Base-by-base conservation (phyloP, 2,888 invertebrate genomes). In the Cloeon dipterum region DNA sequence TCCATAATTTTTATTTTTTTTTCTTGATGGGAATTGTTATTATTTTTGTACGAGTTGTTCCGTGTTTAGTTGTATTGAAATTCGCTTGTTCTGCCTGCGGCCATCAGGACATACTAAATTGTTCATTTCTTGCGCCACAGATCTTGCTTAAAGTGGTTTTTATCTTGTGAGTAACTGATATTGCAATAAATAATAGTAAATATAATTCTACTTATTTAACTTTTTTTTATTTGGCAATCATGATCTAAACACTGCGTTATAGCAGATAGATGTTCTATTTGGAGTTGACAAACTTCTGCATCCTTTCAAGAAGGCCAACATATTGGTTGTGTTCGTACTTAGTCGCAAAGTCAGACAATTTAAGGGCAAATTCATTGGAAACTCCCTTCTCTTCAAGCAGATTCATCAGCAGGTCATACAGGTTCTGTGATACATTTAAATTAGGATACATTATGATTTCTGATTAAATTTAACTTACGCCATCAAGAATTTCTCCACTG, bases 381-480 rank as follows among this genome's bases (percentile, higher is more conserved):
- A 98, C 64, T 23, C 96, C 96, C 47, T 96, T 85, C 54, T 96
- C 96, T 56, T 94, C 94, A 40, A 98, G 63, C 46, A 89, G 66
- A 52, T 93, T 91, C 76, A 96, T 81, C 45, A 98, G 61, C 34
- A 91, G 65, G 55, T 94, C 93, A 52, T 94, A 94, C 37, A 94
- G 61, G 51, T 88, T 86, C 85, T 88, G n/a, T n/a, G 35, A 37
- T 42, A 40, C 38, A 44, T n/a, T n/a, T 34, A 10, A 32, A 3
- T 23, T 2, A 5, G n/a, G 16, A 18, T 17, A 3, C 17, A 11
- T 23, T 10, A 36, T 16, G 20, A 19, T 34, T 18, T 17, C 34
- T 32, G 3, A 10, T 23, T 23, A 23, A 23, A 20, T 5, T 20
- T 35, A 35, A 63, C 72, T 66, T 63, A 89, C 89, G 48, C 88